Conservation (phyloP, 2,888 invertebrate genomes). For the Leptinotarsa rubiginosa region DNA sequence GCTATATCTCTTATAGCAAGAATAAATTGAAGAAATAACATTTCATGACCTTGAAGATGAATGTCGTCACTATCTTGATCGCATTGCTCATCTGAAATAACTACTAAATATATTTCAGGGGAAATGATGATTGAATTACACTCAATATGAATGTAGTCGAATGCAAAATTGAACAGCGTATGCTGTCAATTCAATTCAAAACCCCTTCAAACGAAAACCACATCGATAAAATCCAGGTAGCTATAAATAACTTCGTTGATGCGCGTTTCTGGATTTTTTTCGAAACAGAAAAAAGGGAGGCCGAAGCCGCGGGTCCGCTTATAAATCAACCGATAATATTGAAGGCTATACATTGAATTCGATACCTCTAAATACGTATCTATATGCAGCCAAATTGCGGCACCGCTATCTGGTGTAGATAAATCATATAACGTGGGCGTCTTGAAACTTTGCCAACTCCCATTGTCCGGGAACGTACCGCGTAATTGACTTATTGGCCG, state of each 20-base stretch:
- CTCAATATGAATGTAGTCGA: background rate
- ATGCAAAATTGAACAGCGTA: background rate
- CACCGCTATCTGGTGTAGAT: conserved; percentile 61
- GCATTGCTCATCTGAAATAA: too few species aligned
- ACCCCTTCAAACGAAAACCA: background rate
- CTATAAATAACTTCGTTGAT: conserved; percentile 29
- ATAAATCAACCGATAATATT: conserved; percentile 56
- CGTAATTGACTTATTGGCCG: conserved; percentile 67
- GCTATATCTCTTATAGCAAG: too few species aligned
- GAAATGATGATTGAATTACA: background rate
- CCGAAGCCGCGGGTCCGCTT: conserved; percentile 35
- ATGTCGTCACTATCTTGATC: too few species aligned
- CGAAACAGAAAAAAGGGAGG: conserved; percentile 27
- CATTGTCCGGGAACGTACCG: conserved; percentile 63
- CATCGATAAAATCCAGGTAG: conserved; percentile 6
- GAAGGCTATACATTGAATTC: conserved; percentile 55
- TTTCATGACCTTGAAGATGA: too few species aligned
- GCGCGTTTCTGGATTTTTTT: conserved; percentile 15
- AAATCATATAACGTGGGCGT: conserved; percentile 64
- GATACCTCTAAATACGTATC: conserved; percentile 61
- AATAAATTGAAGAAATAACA: too few species aligned
- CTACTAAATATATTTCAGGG: background rate
- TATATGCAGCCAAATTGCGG: conserved; percentile 62
- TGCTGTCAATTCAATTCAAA: background rate
- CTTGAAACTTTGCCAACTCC: conserved; percentile 66